Evolutionary conservation across 1,140 invertebrate genomes (phyloP).

Genomic region (Drosophila parabipectinata): DNA sequence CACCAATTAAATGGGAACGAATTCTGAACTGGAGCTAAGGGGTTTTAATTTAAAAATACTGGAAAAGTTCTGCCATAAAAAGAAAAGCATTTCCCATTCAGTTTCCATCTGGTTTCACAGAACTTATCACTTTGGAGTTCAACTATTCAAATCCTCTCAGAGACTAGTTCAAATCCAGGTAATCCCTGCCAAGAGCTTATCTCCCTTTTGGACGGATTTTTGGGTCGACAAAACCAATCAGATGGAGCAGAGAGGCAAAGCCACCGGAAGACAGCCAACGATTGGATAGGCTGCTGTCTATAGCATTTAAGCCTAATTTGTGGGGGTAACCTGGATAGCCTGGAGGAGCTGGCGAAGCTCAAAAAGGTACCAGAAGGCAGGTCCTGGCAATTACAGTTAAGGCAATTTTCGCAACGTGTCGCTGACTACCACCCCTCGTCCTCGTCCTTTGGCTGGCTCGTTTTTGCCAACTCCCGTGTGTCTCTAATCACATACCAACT

Average conservation of each 20-base stretch:
- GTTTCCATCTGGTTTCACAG: neutral
- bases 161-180: conserved; percentile 38
- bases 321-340: neutral
- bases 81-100: neutral
- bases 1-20: conserved; percentile 12
- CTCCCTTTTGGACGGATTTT: conserved; percentile 48
- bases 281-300: conserved; percentile 37
- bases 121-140: conserved; percentile 11
- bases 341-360: neutral
- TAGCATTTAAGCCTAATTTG: conserved; percentile 75
- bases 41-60: neutral
- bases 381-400: conserved; percentile 78
- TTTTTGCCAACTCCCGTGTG: neutral
- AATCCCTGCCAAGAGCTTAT: conserved; percentile 40
- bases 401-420: conserved; percentile 58
- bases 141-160: conserved; percentile 16
- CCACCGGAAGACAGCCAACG: conserved; percentile 14
- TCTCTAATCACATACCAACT: conserved; percentile 73
- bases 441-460: conserved; percentile 1
- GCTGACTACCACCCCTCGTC: conserved; percentile 10
- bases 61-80: neutral
- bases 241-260: conserved; percentile 11
- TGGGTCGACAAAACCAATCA: conserved; percentile 34
- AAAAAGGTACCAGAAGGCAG: conserved; percentile 23
- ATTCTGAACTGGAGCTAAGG: neutral